Base-by-base conservation (phyloP, 2,113 vertebrate genomes). In the Larimichthys polyactis region DNA sequence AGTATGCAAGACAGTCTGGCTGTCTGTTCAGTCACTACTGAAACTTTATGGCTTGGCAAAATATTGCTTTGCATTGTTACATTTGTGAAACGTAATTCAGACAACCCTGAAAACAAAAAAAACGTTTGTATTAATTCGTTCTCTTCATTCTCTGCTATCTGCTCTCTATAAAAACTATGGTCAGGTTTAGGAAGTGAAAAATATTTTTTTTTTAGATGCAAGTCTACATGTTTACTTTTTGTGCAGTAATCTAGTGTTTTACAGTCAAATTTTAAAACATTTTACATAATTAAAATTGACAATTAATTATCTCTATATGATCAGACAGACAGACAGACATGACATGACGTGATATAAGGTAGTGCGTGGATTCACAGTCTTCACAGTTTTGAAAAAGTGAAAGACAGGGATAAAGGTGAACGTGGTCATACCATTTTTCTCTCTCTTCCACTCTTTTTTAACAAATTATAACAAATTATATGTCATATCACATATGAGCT, bases 401-500 rank as follows among this genome's bases (percentile, higher is more conserved):
- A 89, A 85, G 81, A 87, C 77, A 75, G 58, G 65, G n/a, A 86
- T 81, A 93, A 89, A 80, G 78, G 80, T 92, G 81, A 89, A 79
- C n/a, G 22, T 83, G 83, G 60, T 60, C 81, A 70, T 86, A 79
- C 75, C 54, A 71, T 87, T 88, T 74, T 85, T 73, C 70, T 60
- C 75, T 70, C 49, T 78, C 66, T 55, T 67, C 20, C 36, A 40
- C 36, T 63, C 20, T 11, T 66, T 57, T 67, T 87, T 76, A 81
- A 77, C 88, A 93, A 94, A 94, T 94, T 90, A 94, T 94, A 91
- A 95, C 83, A 94, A 94, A 94, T 92, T 88, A 94, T 92, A 91
- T 93, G 92, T 94, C 94, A 95, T 88, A 66, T 90, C 82, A 90
- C 92, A 94, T 94, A 93, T 92, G 90, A 94, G 90, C 82, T 92